Evolutionary conservation across 2,113 vertebrate genomes (phyloP).

Genomic region (Xenus cinereus): DNA sequence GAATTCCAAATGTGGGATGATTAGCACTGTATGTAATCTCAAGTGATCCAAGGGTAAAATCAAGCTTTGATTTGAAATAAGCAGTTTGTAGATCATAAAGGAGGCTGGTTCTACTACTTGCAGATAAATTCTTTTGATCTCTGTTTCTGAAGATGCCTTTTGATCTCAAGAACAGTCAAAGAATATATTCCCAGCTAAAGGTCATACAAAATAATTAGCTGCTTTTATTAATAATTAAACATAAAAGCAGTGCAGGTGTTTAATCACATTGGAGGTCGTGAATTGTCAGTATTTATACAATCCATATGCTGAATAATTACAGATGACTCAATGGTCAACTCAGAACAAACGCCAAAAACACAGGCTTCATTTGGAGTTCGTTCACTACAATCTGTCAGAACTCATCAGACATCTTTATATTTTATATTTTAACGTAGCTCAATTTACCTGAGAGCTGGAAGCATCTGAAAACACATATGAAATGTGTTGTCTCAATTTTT

Average conservation of each 20-base stretch:
- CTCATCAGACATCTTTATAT: not conserved
- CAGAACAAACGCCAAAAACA: not conserved
- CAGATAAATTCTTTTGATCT: conserved; percentile 25
- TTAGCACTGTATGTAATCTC: not conserved
- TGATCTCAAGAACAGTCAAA: conserved; percentile 6
- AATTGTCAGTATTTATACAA: not conserved
- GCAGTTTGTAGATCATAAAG: not conserved
- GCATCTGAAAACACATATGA: not conserved
- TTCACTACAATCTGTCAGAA: not conserved
- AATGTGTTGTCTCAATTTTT: not conserved
- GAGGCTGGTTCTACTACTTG: not conserved
- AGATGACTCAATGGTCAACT: not conserved
- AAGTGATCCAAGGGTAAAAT: not conserved
- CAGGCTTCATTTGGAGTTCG: not conserved
- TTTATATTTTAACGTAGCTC: not conserved
- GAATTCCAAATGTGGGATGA: not conserved
- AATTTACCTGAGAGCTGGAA: not conserved
- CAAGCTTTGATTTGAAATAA: not conserved
- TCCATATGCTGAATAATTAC: not conserved
- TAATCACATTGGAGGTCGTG: not conserved
- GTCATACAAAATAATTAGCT: conserved; percentile 22
- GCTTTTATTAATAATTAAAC: conserved; percentile 9
- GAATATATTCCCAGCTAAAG: not conserved
- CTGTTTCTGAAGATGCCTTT: conserved; percentile 6
- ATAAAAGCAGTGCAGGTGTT: not conserved